Conservation (phyloP, 2,797 vertebrate species). For the Tokudaia tokunoshimensis region DNA sequence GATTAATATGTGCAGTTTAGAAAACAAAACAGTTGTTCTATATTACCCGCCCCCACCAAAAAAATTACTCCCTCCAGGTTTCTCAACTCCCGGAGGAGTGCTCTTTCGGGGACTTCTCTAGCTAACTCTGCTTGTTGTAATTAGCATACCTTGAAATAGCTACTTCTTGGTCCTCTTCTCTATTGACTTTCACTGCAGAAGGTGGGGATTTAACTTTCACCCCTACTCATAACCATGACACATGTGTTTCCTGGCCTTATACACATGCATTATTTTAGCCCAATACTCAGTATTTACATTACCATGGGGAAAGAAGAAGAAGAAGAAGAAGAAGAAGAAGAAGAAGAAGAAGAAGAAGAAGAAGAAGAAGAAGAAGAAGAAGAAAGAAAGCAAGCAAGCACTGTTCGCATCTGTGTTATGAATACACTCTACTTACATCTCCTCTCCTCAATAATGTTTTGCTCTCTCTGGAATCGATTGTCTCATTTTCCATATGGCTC, state of each 20-base stretch:
- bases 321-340: too few species aligned
- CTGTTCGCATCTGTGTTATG: neutral
- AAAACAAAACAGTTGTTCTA: neutral
- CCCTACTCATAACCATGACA: neutral
- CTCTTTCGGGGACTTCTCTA: neutral
- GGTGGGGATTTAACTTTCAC: neutral
- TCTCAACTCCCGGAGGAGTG: slow-evolving; percentile 14
- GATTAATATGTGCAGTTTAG: slow-evolving; percentile 14
- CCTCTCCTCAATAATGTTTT: slow-evolving; percentile 16
- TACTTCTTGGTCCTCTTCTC: neutral
- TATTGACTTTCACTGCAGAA: slow-evolving; percentile 19
- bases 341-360: too few species aligned
- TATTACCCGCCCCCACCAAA: neutral
- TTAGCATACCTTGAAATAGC: neutral
- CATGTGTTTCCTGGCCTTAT: neutral
- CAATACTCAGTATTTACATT: neutral
- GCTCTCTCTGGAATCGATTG: neutral
- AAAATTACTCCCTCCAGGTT: neutral
- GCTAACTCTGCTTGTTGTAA: neutral
- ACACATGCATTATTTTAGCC: neutral
- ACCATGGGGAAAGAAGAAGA: neutral
- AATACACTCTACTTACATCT: neutral
- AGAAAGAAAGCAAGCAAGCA: neutral
- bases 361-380: too few species aligned
- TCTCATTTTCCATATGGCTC: neutral